A percentile compares a stretch with the other conserved stretches of the same genome.
Conservation (phyloP, 1,140 invertebrate species). For the Phymastichus coffea region DNA sequence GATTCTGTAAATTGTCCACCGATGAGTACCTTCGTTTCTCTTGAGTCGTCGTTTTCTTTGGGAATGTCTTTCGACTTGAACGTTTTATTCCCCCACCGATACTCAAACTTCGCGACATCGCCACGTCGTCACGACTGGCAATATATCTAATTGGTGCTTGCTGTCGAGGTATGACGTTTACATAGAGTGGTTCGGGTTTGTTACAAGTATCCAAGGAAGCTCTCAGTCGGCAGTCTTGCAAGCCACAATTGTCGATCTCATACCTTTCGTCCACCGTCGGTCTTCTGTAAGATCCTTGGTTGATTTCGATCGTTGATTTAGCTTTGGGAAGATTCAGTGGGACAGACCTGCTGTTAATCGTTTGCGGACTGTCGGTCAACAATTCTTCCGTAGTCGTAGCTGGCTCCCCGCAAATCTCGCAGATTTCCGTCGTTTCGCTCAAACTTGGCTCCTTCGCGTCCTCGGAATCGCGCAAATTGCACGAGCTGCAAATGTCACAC, state of each 20-base stretch:
- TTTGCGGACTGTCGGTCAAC: constrained; percentile 4
- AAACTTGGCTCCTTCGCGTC: constrained; percentile 32
- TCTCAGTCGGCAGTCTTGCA: constrained; percentile 13
- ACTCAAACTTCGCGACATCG: constrained; percentile 34
- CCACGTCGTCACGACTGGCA: constrained; percentile 47
- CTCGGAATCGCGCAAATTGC: constrained; percentile 39
- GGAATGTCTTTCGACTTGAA: too few relatives aligned
- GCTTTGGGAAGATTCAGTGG: constrained; percentile 35
- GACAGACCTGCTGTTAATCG: not conserved
- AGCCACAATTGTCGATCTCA: constrained; percentile 41
- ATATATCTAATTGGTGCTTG: too few relatives aligned
- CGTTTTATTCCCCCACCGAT: constrained; percentile 28
- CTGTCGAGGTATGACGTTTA: constrained; percentile 15
- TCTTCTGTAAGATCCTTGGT: constrained; percentile 19
- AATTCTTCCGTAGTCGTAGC: constrained; percentile 35
- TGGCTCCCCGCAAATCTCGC: constrained; percentile 50
- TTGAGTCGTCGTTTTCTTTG: constrained; percentile 17
- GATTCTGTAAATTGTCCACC: constrained; percentile 49
- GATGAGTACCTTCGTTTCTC: constrained; percentile 48
- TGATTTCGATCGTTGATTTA: constrained; percentile 31
- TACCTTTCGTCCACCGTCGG: constrained; percentile 36
- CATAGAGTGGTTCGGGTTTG: constrained; percentile 20
- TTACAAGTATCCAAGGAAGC: constrained; percentile 17
- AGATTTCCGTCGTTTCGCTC: constrained; percentile 38
- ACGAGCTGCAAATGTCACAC: constrained; percentile 52